Evolutionary conservation across 2,113 vertebrate genomes (phyloP).

Genomic region (Macquaria ambigua): DNA sequence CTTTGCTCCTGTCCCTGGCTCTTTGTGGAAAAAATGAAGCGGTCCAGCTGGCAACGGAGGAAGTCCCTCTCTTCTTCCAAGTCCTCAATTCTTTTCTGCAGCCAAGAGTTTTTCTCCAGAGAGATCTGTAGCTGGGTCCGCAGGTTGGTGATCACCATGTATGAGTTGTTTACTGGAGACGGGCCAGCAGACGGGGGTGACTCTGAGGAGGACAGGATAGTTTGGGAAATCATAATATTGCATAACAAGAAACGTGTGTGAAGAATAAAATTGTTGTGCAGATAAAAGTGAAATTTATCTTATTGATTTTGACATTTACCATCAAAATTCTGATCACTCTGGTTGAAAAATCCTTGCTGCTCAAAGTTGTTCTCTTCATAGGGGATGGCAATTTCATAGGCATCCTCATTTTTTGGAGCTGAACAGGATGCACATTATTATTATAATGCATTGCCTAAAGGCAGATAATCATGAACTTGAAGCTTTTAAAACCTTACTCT

Average conservation of each 20-base stretch:
- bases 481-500: constrained; percentile 71
- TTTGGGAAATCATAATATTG: background rate
- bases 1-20: constrained; percentile 74
- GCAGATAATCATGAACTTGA: background rate
- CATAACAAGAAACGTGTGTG: background rate
- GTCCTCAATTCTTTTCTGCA: constrained; percentile 92
- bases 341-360: constrained; percentile 86
- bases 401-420: constrained; percentile 89
- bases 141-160: constrained; percentile 87
- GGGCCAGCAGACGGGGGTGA: constrained; percentile 71
- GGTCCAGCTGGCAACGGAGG: constrained; percentile 91
- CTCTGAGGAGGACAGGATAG: constrained; percentile 55
- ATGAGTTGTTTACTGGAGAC: constrained; percentile 81
- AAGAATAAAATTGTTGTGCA: background rate
- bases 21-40: constrained; percentile 91
- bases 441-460: background rate
- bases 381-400: constrained; percentile 87
- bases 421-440: background rate
- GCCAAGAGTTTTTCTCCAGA: constrained; percentile 92
- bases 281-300: background rate
- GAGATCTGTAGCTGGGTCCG: constrained; percentile 92
- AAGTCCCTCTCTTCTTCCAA: constrained; percentile 93
- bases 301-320: constrained; percentile 74
- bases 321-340: constrained; percentile 84
- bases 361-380: constrained; percentile 88